Conservation (phyloP, 92 coral and sea anemone species). For the Meandrina meandrites region DNA sequence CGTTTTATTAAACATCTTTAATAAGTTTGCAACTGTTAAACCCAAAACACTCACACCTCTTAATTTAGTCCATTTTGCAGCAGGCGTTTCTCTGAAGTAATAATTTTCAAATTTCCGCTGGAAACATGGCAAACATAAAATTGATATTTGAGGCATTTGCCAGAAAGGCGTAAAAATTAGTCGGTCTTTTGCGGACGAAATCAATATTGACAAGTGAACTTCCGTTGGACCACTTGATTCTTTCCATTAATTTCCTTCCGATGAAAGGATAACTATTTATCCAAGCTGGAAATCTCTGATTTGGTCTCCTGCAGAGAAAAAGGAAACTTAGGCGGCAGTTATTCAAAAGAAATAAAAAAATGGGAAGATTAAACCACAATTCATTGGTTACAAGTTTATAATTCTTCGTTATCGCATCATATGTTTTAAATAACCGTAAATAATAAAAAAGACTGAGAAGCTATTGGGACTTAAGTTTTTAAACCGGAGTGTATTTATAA, state of each 20-base stretch:
- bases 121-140: background rate
- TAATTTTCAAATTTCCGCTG: background rate
- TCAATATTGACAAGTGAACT: constrained; percentile 18
- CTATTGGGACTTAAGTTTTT: background rate
- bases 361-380: background rate
- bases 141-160: background rate
- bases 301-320: constrained; percentile 27
- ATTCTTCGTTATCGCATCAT: background rate
- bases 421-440: background rate
- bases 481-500: background rate
- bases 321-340: background rate
- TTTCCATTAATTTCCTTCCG: constrained; percentile 24
- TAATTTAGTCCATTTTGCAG: too few species aligned
- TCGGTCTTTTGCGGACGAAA: background rate
- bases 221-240: constrained; percentile 11
- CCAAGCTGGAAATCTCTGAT: background rate
- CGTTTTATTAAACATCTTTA: too few species aligned
- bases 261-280: background rate
- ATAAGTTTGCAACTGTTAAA: too few species aligned
- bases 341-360: background rate
- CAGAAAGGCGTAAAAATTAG: background rate
- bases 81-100: too few species aligned
- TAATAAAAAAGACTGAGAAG: background rate
- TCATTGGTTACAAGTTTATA: background rate
- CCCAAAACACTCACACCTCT: too few species aligned